phyloP scores from a whole-genome alignment of 2,888 invertebrate genomes.

The Cancer borealis region DNA sequence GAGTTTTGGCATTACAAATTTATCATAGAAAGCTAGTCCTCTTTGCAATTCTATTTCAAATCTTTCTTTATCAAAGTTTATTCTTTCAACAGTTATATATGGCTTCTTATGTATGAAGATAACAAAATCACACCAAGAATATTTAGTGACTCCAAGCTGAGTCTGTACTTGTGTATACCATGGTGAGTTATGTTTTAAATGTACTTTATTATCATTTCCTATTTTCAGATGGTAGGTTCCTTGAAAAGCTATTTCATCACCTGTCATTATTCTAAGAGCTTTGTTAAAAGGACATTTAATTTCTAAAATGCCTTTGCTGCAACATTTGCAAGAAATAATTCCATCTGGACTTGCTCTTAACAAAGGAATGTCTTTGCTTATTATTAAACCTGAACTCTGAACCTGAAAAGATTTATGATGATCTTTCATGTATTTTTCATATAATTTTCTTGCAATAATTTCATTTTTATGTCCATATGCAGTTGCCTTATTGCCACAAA shows the following conservation, averaged over 20 bases:
- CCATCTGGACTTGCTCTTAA: background rate
- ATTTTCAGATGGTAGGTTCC: background rate
- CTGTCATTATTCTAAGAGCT: background rate
- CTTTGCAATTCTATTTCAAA: background rate
- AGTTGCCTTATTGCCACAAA: background rate
- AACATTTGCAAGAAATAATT: background rate
- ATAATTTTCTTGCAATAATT: background rate
- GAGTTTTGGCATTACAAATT: background rate
- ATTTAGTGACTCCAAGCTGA: background rate
- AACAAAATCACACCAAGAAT: constrained; percentile 36
- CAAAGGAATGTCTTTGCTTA: background rate
- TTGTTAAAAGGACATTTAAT: background rate
- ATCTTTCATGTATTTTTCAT: background rate
- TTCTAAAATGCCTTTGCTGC: background rate
- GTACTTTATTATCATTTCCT: background rate
- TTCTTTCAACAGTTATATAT: background rate
- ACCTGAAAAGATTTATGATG: background rate
- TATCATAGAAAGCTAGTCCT: background rate
- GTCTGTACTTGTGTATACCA: background rate
- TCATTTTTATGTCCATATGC: background rate
- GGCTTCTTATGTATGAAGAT: background rate
- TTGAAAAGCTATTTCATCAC: background rate
- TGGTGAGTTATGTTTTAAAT: background rate
- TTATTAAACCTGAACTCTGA: background rate
- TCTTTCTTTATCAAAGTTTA: background rate